phyloP scores from a whole-genome alignment of 2,113 vertebrate genomes.

The Odontesthes bonariensis region DNA sequence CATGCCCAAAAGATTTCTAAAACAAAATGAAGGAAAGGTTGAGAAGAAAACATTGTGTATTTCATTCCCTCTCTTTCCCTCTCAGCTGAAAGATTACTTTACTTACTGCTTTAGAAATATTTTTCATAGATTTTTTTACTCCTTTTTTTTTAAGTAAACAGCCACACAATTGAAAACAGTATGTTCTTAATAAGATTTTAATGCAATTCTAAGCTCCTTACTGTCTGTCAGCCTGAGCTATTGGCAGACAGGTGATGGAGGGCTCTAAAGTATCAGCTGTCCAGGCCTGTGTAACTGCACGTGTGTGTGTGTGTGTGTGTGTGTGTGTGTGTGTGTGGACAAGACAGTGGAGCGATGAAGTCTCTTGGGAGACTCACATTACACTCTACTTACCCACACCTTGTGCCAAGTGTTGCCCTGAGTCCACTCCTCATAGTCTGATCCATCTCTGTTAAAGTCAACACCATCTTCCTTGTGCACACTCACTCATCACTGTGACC shows the following conservation, averaged over 20 bases:
- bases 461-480: constrained; percentile 16
- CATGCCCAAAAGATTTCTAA: constrained; percentile 14
- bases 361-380: constrained; percentile 62
- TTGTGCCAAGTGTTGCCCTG: constrained; percentile 28
- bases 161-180: neutral
- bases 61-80: neutral
- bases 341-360: constrained; percentile 56
- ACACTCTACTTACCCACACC: constrained; percentile 30
- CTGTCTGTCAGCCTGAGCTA: constrained; percentile 32
- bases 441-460: constrained; percentile 18
- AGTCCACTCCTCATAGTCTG: constrained; percentile 34
- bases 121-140: neutral
- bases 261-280: constrained; percentile 50
- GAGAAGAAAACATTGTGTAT: neutral
- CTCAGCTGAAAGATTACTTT: neutral
- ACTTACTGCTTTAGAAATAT: neutral
- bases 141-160: constrained; percentile 2
- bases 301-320: too few relatives aligned
- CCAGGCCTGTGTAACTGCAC: neutral
- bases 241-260: constrained; percentile 37
- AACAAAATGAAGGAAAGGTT: neutral
- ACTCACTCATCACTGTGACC: constrained; percentile 15
- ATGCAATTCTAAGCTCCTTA: constrained; percentile 25
- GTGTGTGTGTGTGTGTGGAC: constrained; percentile 5
- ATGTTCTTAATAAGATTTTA: constrained; percentile 35